These are phyloP conservation scores for Plagodis pulveraria DNA, from an alignment of 2,888 invertebrate genomes.

Conservation along the genomic window DNA sequence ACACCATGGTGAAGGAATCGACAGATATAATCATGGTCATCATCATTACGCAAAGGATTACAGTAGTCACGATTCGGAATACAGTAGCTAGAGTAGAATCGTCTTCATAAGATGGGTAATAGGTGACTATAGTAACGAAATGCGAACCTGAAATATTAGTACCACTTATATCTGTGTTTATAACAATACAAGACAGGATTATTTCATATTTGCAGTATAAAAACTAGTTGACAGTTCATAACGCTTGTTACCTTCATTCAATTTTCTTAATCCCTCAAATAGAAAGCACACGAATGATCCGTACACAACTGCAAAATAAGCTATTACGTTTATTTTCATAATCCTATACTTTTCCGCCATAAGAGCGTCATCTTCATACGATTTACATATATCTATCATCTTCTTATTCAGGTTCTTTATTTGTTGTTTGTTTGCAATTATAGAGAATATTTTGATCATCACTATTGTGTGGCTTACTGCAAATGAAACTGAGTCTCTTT, in stretches of 20 bases:
- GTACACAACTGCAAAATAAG: slow-evolving; percentile 60
- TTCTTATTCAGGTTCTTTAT: slow-evolving; percentile 60
- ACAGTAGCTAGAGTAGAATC: slow-evolving; percentile 52
- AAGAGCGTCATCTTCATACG: slow-evolving; percentile 55
- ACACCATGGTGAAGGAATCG: slow-evolving; percentile 62
- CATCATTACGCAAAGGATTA: slow-evolving; percentile 58
- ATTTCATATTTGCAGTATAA: too few relatives aligned
- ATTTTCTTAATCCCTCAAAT: slow-evolving; percentile 68
- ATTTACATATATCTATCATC: slow-evolving; percentile 61
- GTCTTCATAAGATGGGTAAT: slow-evolving; percentile 65
- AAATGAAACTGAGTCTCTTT: slow-evolving; percentile 68
- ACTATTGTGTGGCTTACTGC: slow-evolving; percentile 71
- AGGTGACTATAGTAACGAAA: slow-evolving; percentile 71
- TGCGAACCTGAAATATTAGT: slow-evolving; percentile 60
- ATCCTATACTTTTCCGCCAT: slow-evolving; percentile 62
- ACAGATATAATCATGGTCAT: slow-evolving; percentile 67
- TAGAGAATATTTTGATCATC: slow-evolving; percentile 65
- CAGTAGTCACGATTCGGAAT: slow-evolving; percentile 57
- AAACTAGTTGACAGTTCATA: not conserved
- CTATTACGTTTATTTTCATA: slow-evolving; percentile 65
- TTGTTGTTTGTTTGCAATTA: slow-evolving; percentile 57
- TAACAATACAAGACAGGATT: too few relatives aligned
- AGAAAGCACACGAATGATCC: slow-evolving; percentile 59
- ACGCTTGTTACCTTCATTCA: slow-evolving; percentile 50
- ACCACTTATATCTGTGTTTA: too few relatives aligned